phyloP scores from a whole-genome alignment of 2,888 invertebrate genomes.

The Seira ritae region DNA sequence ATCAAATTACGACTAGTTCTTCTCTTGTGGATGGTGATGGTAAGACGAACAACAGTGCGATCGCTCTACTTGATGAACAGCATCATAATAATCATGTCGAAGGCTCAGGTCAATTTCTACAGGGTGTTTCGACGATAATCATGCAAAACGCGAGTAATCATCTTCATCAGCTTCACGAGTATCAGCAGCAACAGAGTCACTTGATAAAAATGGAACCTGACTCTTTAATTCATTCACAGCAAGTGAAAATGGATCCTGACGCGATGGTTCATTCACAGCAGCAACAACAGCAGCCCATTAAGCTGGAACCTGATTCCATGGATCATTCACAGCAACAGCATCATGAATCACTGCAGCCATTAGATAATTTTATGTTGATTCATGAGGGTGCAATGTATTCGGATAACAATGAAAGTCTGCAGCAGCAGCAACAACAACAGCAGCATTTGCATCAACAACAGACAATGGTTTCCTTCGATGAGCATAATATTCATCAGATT shows the following conservation, averaged over 20 bases:
- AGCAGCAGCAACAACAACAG: conserved; percentile 28
- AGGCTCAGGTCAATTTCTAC: conserved; percentile 59
- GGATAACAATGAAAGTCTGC: conserved; percentile 52
- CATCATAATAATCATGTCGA: conserved; percentile 41
- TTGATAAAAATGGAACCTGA: conserved; percentile 51
- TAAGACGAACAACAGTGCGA: conserved; percentile 23
- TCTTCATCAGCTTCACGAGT: conserved; percentile 40
- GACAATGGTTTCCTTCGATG: conserved; percentile 53
- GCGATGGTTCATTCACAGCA: conserved; percentile 49
- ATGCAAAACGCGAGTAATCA: conserved; percentile 65
- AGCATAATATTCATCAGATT: conserved; percentile 42
- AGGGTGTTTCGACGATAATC: conserved; percentile 67
- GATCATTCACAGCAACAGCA: conserved; percentile 47
- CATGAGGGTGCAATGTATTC: conserved; percentile 56
- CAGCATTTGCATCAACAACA: conserved; percentile 27
- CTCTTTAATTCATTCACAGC: conserved; percentile 52
- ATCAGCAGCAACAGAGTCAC: conserved; percentile 44
- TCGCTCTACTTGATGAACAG: conserved; percentile 15
- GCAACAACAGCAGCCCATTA: conserved; percentile 35
- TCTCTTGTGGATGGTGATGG: conserved; percentile 26
- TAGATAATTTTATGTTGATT: conserved; percentile 55
- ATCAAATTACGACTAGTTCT: background rate
- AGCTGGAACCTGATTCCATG: conserved; percentile 58
- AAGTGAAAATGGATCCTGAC: conserved; percentile 54
- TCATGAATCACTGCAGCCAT: conserved; percentile 36